Conservation (phyloP, 2,888 invertebrate genomes). For the Synanthedon myopaeformis region DNA sequence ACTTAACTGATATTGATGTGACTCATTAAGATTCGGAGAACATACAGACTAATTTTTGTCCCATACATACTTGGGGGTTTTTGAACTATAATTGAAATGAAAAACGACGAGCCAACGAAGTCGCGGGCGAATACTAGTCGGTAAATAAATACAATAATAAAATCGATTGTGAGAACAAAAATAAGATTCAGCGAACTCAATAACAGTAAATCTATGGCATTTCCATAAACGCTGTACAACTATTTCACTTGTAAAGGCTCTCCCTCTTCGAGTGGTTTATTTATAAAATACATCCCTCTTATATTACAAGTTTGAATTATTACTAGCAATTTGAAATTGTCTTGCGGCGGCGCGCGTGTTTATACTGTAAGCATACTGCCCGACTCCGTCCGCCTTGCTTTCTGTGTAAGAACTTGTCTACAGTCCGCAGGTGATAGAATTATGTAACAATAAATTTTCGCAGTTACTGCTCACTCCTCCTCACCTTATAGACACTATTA, state of each 20-base stretch:
- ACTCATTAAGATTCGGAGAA: no score
- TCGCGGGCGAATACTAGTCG: no score
- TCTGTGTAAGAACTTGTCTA: slow-evolving; percentile 19
- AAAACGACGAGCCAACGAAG: no score
- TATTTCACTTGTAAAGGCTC: slow-evolving; percentile 32
- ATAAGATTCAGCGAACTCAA: slow-evolving; percentile 26
- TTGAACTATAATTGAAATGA: no score
- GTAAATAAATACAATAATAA: no score
- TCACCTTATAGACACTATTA: not conserved
- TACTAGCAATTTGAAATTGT: slow-evolving; percentile 50
- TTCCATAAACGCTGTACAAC: slow-evolving; percentile 44
- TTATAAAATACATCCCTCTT: slow-evolving; percentile 44
- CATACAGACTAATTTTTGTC: no score
- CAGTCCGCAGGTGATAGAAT: slow-evolving; percentile 19
- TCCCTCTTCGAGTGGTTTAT: slow-evolving; percentile 26
- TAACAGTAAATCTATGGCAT: slow-evolving; percentile 41
- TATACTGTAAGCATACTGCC: slow-evolving; percentile 12
- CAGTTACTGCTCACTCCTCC: not conserved
- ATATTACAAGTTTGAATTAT: slow-evolving; percentile 42
- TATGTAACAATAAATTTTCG: slow-evolving; percentile 10
- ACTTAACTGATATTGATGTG: no score
- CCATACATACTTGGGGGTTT: no score
- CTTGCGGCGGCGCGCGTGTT: slow-evolving; percentile 31
- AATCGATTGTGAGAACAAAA: not conserved
- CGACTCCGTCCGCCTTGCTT: slow-evolving; percentile 11